phyloP scores from a whole-genome alignment of 2,888 invertebrate genomes.

The Xanthia togata region DNA sequence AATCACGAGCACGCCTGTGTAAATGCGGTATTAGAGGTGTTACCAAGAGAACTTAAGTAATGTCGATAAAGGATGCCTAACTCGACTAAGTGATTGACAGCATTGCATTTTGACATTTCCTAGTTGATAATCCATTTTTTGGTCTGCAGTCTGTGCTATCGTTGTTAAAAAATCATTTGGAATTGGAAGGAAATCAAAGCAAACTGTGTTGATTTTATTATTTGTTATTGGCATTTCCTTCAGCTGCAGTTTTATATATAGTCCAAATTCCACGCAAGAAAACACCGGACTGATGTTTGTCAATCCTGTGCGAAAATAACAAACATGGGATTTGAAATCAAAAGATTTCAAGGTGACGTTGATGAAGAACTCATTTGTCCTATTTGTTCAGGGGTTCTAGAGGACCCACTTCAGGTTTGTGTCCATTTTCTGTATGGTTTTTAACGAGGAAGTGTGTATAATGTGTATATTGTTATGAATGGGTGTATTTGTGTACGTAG shows the following conservation, averaged over 20 bases:
- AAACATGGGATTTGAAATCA: constrained; percentile 98
- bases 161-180: constrained; percentile 39
- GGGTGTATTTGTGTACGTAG: constrained; percentile 84
- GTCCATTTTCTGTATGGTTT: constrained; percentile 24
- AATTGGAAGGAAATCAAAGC: constrained; percentile 57
- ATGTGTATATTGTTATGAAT: constrained; percentile 23
- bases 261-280: constrained; percentile 54
- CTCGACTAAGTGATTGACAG: constrained; percentile 52
- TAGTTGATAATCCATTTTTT: not conserved
- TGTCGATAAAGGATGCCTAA: not conserved
- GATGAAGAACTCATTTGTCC: constrained; percentile 99
- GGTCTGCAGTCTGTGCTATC: constrained; percentile 47
- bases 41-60: too few relatives aligned
- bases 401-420: constrained; percentile 97
- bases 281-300: constrained; percentile 74
- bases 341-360: constrained; percentile 98
- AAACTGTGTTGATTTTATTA: constrained; percentile 61
- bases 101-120: constrained; percentile 29
- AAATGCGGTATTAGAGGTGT: not conserved
- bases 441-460: constrained; percentile 28
- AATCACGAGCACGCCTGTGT: too few relatives aligned
- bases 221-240: constrained; percentile 74
- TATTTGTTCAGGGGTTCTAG: constrained; percentile 98
- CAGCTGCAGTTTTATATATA: constrained; percentile 68
- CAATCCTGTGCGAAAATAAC: constrained; percentile 71